Percentiles rank a stretch among this genome's conserved stretches.
phyloP scores from a whole-genome alignment of 2,888 invertebrate species.

The Lypha dubia region DNA sequence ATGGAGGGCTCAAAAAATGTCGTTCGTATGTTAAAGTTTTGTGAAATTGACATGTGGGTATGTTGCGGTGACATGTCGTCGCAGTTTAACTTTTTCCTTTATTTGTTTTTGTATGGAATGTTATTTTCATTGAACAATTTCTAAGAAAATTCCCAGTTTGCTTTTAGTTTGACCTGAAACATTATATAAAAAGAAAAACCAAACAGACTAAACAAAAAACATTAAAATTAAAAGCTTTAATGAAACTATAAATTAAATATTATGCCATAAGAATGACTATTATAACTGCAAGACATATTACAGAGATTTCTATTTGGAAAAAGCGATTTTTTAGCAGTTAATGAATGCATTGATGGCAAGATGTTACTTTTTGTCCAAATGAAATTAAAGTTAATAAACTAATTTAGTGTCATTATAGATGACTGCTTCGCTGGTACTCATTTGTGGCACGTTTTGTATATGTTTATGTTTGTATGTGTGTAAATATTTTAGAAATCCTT shows the following conservation, averaged over 20 bases:
- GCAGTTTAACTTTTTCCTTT: conserved; percentile 48
- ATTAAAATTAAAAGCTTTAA: conserved; percentile 51
- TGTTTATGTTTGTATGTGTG: no score
- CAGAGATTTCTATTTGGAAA: neutral
- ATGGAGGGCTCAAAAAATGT: conserved; percentile 54
- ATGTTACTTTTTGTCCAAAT: neutral
- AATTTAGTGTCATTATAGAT: neutral
- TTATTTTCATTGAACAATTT: conserved; percentile 66
- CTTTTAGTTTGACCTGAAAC: conserved; percentile 11
- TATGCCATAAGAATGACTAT: conserved; percentile 20
- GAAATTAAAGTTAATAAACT: neutral
- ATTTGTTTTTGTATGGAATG: conserved; percentile 44
- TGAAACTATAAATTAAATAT: conserved; percentile 46
- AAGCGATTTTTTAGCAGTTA: no score
- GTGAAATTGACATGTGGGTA: conserved; percentile 68
- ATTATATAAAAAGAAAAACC: conserved; percentile 13
- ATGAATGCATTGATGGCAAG: neutral
- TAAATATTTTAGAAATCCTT: no score
- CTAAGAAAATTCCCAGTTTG: conserved; percentile 48
- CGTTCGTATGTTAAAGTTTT: conserved; percentile 55
- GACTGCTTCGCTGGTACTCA: no score
- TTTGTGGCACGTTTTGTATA: no score
- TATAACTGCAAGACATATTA: conserved; percentile 16
- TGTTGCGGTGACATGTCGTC: conserved; percentile 59
- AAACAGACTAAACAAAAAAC: conserved; percentile 34